phyloP scores from a whole-genome alignment of 1,140 invertebrate species.

The Drosophila insularis region DNA sequence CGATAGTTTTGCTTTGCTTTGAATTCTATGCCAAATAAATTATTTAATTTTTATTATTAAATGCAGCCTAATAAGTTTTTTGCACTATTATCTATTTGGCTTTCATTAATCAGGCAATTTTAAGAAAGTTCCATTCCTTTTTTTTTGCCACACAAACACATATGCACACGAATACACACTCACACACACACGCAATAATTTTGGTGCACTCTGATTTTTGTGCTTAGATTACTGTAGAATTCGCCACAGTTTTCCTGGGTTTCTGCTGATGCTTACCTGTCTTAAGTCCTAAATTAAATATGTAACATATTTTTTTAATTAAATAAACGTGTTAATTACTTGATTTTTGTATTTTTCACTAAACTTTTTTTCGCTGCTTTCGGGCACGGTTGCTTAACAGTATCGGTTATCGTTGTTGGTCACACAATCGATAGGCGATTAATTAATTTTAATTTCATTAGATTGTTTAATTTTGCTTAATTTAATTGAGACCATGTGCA shows the following conservation, averaged over 20 bases:
- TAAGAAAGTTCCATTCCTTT: slow-evolving; percentile 80
- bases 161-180: slow-evolving; percentile 21
- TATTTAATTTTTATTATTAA: slow-evolving; percentile 12
- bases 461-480: slow-evolving; percentile 25
- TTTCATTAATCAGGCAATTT: slow-evolving; percentile 4
- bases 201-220: slow-evolving; percentile 54
- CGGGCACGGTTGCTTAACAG: slow-evolving; percentile 69
- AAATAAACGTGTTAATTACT: slow-evolving; percentile 59
- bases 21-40: neutral
- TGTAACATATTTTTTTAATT: slow-evolving; percentile 56
- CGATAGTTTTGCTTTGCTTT: neutral
- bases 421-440: neutral
- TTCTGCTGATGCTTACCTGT: slow-evolving; percentile 45
- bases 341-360: slow-evolving; percentile 73
- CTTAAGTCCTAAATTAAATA: slow-evolving; percentile 65
- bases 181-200: slow-evolving; percentile 20
- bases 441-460: slow-evolving; percentile 33
- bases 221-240: slow-evolving; percentile 42
- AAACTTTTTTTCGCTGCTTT: slow-evolving; percentile 56
- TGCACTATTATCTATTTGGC: neutral
- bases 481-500: slow-evolving; percentile 61
- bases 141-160: slow-evolving; percentile 46
- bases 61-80: neutral
- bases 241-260: neutral
- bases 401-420: slow-evolving; percentile 26